Percentiles rank a stretch among this genome's conserved stretches.
Conservation (phyloP, 2,113 vertebrate genomes). For the Pogonocichla stellata region DNA sequence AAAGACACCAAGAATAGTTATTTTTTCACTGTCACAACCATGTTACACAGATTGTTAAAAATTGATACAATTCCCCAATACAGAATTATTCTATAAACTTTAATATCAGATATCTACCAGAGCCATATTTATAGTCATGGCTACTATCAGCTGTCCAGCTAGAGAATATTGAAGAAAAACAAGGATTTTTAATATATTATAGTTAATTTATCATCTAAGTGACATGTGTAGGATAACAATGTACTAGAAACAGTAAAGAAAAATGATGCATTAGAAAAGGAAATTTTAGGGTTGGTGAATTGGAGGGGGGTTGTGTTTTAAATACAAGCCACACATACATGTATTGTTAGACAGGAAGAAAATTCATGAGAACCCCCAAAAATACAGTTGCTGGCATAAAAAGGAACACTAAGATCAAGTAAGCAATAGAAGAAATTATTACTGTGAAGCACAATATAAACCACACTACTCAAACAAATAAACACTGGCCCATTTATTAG, state of each 20-base stretch:
- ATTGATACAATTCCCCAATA: conserved; percentile 52
- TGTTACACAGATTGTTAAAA: conserved; percentile 60
- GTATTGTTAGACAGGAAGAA: background rate
- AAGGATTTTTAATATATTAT: conserved; percentile 80
- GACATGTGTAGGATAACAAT: conserved; percentile 75
- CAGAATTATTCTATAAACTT: conserved; percentile 78
- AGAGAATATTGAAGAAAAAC: conserved; percentile 79
- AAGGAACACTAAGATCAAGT: background rate
- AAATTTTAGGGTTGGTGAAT: conserved; percentile 28
- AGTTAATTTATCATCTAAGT: conserved; percentile 83
- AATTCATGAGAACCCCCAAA: conserved; percentile 28
- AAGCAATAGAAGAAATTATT: background rate
- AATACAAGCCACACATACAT: background rate
- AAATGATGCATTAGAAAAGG: conserved; percentile 70
- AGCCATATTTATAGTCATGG: conserved; percentile 81
- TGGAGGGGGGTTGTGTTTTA: background rate
- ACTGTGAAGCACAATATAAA: background rate
- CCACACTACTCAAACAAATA: background rate
- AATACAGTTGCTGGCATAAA: background rate
- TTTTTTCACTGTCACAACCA: conserved; percentile 53
- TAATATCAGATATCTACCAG: conserved; percentile 80
- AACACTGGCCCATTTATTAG: background rate
- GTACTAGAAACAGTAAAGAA: conserved; percentile 61
- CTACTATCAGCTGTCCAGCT: conserved; percentile 83
- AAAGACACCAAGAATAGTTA: conserved; percentile 40